These are phyloP conservation scores for Melanaphis sacchari DNA, from an alignment of 1,140 invertebrate species.

Conservation along the genomic window DNA sequence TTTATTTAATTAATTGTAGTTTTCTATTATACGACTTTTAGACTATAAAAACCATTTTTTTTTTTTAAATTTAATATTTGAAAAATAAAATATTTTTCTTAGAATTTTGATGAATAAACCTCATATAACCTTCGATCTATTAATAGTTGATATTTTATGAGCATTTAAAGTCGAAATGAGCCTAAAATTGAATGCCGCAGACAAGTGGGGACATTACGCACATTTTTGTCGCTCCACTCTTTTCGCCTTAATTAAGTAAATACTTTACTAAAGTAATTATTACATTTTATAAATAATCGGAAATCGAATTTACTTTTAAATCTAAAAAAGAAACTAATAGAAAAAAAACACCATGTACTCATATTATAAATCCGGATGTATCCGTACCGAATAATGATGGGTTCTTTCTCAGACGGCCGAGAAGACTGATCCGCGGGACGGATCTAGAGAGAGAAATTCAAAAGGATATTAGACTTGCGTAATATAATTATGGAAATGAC, in stretches of 20 bases:
- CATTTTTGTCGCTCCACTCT: neutral
- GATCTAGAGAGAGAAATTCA: conserved; percentile 2
- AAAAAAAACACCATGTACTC: neutral
- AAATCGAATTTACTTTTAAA: neutral
- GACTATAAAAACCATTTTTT: neutral
- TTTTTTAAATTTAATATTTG: neutral
- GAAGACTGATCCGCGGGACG: neutral
- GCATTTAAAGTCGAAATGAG: neutral
- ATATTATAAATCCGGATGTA: neutral
- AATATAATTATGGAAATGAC: conserved; percentile 14
- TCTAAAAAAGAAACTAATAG: neutral
- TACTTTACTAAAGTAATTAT: neutral
- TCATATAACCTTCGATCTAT: neutral
- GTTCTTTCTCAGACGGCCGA: neutral
- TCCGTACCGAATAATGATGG: neutral
- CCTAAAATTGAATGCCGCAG: neutral
- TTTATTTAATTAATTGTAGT: neutral
- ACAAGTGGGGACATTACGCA: neutral
- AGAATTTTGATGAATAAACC: neutral
- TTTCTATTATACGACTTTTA: neutral
- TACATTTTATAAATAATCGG: neutral
- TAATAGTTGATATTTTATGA: neutral
- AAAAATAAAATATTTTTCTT: neutral
- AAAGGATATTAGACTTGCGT: conserved; percentile 25
- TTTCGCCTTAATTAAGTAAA: neutral